phyloP scores from a whole-genome alignment of 2,888 invertebrate genomes.

The Autographa gamma region DNA sequence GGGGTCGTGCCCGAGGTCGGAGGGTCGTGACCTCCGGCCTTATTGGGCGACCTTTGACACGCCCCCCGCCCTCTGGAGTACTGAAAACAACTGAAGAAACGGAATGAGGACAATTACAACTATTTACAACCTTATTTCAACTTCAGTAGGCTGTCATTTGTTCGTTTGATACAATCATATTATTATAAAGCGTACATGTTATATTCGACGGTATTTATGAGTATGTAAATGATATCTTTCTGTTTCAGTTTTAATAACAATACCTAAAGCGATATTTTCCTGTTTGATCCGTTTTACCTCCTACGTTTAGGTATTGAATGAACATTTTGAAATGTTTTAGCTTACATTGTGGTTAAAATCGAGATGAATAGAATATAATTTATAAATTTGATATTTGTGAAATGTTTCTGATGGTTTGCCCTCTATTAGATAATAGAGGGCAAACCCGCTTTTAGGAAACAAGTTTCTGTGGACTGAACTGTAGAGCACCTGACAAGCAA shows the following conservation, averaged over 20 bases:
- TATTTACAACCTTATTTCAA: neutral
- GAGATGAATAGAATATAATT: no score
- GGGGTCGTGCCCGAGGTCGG: constrained; percentile 72
- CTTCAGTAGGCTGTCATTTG: neutral
- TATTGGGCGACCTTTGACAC: constrained; percentile 87
- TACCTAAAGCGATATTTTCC: constrained; percentile 37
- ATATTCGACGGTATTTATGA: neutral
- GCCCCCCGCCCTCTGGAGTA: constrained; percentile 79
- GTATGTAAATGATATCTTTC: constrained; percentile 4
- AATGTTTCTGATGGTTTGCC: no score
- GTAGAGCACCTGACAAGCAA: no score
- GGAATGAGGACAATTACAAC: constrained; percentile 59
- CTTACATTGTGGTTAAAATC: neutral
- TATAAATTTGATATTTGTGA: no score
- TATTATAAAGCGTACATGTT: no score
- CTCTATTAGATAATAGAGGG: no score
- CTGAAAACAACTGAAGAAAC: constrained; percentile 69
- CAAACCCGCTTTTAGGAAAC: no score
- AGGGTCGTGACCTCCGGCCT: constrained; percentile 86
- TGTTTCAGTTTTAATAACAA: neutral
- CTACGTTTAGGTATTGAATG: constrained; percentile 17
- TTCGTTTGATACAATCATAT: neutral
- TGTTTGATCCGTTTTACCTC: constrained; percentile 28
- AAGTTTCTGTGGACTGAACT: no score
- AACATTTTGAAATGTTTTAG: neutral